Evolutionary conservation across 2,797 vertebrate species (phyloP).

Genomic region (Acipenser transmontanus): DNA sequence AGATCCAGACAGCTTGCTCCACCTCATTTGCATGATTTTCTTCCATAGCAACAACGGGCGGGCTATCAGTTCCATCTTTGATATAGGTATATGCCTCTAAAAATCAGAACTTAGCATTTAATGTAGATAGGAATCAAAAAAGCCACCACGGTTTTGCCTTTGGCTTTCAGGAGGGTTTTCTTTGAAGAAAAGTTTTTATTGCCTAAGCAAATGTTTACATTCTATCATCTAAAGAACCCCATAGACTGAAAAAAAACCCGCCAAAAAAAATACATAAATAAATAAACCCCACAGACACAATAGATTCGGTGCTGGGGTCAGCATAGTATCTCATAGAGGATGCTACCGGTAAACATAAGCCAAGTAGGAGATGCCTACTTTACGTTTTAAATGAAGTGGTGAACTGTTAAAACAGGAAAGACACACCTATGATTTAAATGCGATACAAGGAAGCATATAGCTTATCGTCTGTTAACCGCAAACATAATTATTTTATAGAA

Average conservation of each 20-base stretch:
- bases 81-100: slow-evolving; percentile 76
- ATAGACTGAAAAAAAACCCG: not conserved
- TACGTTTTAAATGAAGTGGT: not conserved
- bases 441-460: not conserved
- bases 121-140: slow-evolving; percentile 46
- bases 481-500: not conserved
- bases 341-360: too few relatives aligned
- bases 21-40: slow-evolving; percentile 84
- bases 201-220: slow-evolving; percentile 27
- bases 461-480: not conserved
- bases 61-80: slow-evolving; percentile 79
- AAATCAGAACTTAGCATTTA: slow-evolving; percentile 55
- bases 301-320: too few relatives aligned
- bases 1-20: slow-evolving; percentile 72
- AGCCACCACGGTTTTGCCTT: slow-evolving; percentile 25
- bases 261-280: too few relatives aligned
- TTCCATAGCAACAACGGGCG: slow-evolving; percentile 80
- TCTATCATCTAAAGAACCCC: slow-evolving; percentile 19
- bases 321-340: too few relatives aligned
- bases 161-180: slow-evolving; percentile 36
- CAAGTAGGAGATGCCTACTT: slow-evolving; percentile 14
- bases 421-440: not conserved
- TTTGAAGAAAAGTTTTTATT: slow-evolving; percentile 39
- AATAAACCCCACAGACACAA: too few relatives aligned
- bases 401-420: not conserved